These are phyloP conservation scores for Carterocephalus palaemon DNA, from an alignment of 2,888 invertebrate species.

Conservation along the genomic window DNA sequence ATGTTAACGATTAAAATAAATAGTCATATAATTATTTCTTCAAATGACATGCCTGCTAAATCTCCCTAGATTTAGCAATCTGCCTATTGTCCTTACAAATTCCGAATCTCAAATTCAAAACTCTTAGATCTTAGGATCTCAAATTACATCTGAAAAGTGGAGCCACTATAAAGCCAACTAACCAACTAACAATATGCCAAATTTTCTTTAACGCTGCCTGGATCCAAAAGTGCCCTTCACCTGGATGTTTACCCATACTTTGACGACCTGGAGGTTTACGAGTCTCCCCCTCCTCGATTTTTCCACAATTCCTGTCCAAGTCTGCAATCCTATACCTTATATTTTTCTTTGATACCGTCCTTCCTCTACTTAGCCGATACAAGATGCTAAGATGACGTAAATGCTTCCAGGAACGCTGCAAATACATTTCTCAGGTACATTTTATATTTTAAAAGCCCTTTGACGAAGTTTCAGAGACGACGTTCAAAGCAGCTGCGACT, in stretches of 20 bases:
- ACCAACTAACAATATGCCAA: slow-evolving; percentile 23
- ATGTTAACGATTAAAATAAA: too few species aligned
- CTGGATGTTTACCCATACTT: slow-evolving; percentile 62
- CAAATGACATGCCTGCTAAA: too few species aligned
- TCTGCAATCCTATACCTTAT: slow-evolving; percentile 13
- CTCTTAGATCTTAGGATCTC: too few species aligned
- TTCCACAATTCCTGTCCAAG: slow-evolving; percentile 41
- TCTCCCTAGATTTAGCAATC: too few species aligned
- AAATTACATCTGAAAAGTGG: neutral
- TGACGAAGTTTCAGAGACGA: too few species aligned
- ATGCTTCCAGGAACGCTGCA: neutral
- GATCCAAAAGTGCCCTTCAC: slow-evolving; percentile 51
- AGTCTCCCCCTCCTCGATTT: slow-evolving; percentile 56
- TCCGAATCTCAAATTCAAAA: too few species aligned
- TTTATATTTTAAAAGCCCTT: too few species aligned
- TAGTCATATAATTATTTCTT: too few species aligned
- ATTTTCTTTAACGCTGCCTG: slow-evolving; percentile 60
- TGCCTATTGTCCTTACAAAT: too few species aligned
- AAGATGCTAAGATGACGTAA: too few species aligned
- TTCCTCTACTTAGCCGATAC: slow-evolving; percentile 21
- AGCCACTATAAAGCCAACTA: too few species aligned
- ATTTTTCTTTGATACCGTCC: slow-evolving; percentile 31
- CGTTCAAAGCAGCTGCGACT: too few species aligned
- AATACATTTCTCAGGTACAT: slow-evolving; percentile 12
- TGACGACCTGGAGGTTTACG: slow-evolving; percentile 58